Evolutionary conservation across 2,888 invertebrate genomes (phyloP), one percentile per base, ranked within the genome.

Genomic region (Aleiodes testaceus): DNA sequence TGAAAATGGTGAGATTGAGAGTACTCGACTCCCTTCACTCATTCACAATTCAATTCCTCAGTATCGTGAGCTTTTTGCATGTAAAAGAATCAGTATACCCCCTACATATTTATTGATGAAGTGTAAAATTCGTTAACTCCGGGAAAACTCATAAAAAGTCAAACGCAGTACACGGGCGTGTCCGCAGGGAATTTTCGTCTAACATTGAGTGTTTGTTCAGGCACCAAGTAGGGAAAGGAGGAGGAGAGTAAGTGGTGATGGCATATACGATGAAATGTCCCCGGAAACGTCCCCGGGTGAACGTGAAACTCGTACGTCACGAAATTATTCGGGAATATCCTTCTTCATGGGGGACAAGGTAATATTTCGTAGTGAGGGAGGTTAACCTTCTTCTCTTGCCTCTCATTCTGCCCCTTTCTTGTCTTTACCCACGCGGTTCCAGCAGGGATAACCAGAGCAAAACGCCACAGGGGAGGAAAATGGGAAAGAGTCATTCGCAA

Each of bases 241-340:
- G 42, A 12, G 12, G 18, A 12, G 12, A 42, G 42, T 16, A 30
- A 36, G 20, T 61, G 12, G 36, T 36, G 26, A 26, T 26, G 36
- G 36, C 36, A 36, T 36, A 36, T 20, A 52, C 53, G 6, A 30
- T 22, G 44, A 18, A 22, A 65, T 16, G 65, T 65, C 26, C 11
- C 53, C 55, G 67, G 55, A 68, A 68, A 68, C 59, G n/a, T 68
- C 59, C 59, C 36, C 22, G 53, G 68, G 72, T 49, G 47, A 50
- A 59, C 70, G 70, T 66, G 70, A 72, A 78, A 76, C 79, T 78
- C 79, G 75, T 79, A 77, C 76, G 75, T 80, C 78, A 79, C 77
- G 77, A 79, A 83, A 84, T 85, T 83, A 83, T 82, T 82, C 79
- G 77, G 72, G 76, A 74, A 79, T 79, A 81, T 81, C 75, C 75